Evolutionary conservation across 64 coral and sea anemone genomes (phyloP), one percentile per base, ranked within the genome.

Genomic region (Montipora cactus): DNA sequence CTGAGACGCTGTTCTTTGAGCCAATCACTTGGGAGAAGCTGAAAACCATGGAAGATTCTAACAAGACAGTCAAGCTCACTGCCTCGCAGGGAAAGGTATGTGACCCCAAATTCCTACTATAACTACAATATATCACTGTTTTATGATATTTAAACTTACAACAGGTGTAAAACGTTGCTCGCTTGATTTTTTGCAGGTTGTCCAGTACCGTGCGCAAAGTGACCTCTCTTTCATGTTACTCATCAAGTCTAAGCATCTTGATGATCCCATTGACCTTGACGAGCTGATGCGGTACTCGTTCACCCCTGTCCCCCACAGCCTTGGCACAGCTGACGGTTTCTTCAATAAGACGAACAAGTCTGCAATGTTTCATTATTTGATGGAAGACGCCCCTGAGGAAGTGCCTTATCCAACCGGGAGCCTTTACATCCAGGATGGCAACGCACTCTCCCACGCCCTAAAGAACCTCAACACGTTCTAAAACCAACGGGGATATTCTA

Each of bases 1-100:
- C 81, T 7, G 81, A 87, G 66, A 21, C 68, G 13, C 72, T 76
- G 5, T 93, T 93, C 74, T 93, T 93, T 49, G 71, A 86, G 44
- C 91, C 91, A 75, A 93, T 93, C 8, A 93, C 18, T 4, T 45
- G n/a, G 67, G 5, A 92, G 90, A 92, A 74, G 90, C 45, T 92
- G 2, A 83, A 92, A 19, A 84, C 90, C n/a, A 92, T 84, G 90
- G 80, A 87, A 2, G 84, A 19, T 4, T 49, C 84, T 5, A 91
- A 47, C 89, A 78, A 91, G 37, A 22, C 15, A 14, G 88, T 90
- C 4, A 90, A 90, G 28, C 88, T 90, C 88, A 91, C 89, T 81
- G 89, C 77, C 5, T 91, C 89, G 21, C 28, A 91, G 18, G 89
- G 89, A 67, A 91, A 81, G 89, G 83, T 87, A 83, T 28, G 28